Conservation (phyloP, 2,888 invertebrate species). For the Cephus rjabovi region DNA sequence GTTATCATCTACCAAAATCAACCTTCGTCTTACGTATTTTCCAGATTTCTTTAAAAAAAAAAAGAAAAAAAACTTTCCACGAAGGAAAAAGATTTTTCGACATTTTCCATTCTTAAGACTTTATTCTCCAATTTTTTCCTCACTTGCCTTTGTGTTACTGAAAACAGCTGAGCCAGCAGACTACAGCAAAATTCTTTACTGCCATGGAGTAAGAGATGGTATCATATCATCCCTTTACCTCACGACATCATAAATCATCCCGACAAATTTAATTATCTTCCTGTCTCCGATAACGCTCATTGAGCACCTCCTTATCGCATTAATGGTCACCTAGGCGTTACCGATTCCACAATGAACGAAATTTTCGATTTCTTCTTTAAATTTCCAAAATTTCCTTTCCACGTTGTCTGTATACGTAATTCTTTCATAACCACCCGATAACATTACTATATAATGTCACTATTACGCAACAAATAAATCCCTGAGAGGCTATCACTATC, state of each 20-base stretch:
- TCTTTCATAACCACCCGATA: not conserved
- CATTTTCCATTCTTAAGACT: not conserved
- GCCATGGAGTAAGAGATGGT: not conserved
- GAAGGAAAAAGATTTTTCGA: not conserved
- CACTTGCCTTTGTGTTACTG: not conserved
- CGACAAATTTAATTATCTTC: conserved; percentile 73
- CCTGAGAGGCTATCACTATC: conserved; percentile 38
- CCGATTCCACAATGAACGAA: conserved; percentile 38
- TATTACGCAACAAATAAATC: conserved; percentile 33
- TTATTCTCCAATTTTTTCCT: not conserved
- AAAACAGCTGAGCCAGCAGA: not conserved
- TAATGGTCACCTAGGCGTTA: conserved; percentile 30
- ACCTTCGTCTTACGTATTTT: not conserved
- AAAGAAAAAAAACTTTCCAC: not conserved
- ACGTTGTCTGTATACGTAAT: not conserved
- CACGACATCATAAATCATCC: conserved; percentile 69
- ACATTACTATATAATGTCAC: conserved; percentile 23
- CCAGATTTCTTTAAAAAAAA: not conserved
- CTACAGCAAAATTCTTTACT: not conserved
- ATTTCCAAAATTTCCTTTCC: not conserved
- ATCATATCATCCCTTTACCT: conserved; percentile 35
- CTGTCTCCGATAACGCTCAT: conserved; percentile 69
- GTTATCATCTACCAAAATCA: not conserved
- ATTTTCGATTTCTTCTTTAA: not conserved
- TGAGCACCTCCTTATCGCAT: conserved; percentile 50